Evolutionary conservation across 2,797 vertebrate genomes (phyloP), one percentile per base, ranked within the genome.

Genomic region (Euphonia xanthogaster): DNA sequence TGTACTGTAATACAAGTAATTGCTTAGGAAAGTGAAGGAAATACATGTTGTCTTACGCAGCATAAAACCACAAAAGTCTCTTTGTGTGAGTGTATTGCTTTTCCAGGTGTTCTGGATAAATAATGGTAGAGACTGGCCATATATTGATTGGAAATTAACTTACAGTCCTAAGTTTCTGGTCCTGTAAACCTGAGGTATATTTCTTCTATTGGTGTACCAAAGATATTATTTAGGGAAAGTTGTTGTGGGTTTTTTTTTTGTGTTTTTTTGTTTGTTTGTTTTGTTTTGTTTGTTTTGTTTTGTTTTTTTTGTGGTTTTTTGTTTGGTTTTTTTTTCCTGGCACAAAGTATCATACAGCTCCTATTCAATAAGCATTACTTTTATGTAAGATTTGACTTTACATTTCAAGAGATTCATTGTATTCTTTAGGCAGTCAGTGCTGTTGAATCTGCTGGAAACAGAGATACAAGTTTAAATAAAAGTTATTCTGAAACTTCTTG

Each of bases 381-480:
- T 21, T 47, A 3, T 94, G 23, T 79, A 63, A 85, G 63, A 65
- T 68, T 71, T 80, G 85, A 68, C 31, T 28, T 91, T 39, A 39
- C 1, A 1, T 89, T 89, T 94, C n/a, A 74, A 92, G 68, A 74
- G 51, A 50, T 72, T 89, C 9, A 21, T 51, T 94, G 81, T 93
- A 78, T 78, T 86, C 33, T 81, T 75, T 31, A 95, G 88, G 60
- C 83, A 95, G 92, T 37, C 80, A 95, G 92, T 90, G n/a, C 55
- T 88, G 55, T 62, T 88, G 31, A 94, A 85, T 87, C 72, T 93
- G 50, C 68, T 93, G 92, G 81, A 94, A 93, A 89, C 51, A 87
- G 82, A 87, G 40, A 86, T 66, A 51, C 8, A 67, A 85, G 22
- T 94, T 93, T 61, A 90, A 97, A 97, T 97, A 96, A 97, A 94